Evolutionary conservation across 1,140 invertebrate species (phyloP).

Genomic region (Danaus plexippus): DNA sequence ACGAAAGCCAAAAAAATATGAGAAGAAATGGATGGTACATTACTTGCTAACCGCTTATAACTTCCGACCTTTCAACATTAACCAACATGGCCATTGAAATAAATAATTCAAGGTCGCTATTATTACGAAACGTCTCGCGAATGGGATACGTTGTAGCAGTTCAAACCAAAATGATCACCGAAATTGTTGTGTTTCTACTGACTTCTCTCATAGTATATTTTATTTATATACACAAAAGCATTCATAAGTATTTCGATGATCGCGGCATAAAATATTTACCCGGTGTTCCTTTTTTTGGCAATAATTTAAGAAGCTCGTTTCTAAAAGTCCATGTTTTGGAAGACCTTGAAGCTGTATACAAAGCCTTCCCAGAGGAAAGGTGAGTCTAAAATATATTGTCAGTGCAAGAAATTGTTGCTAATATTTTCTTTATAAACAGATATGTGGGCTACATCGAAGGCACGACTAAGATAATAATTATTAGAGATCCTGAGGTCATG

Average conservation of each 20-base stretch:
- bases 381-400: conserved; percentile 20
- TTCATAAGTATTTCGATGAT: conserved; percentile 29
- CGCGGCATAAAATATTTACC: conserved; percentile 38
- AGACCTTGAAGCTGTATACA: conserved; percentile 39
- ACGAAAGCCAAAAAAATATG: no score
- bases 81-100: no score
- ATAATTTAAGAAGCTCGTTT: conserved; percentile 30
- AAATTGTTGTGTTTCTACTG: conserved; percentile 37
- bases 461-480: no score
- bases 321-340: conserved; percentile 32
- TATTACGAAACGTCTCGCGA: background rate
- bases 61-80: no score
- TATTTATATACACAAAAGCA: conserved; percentile 28
- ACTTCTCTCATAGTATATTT: conserved; percentile 30
- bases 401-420: background rate
- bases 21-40: no score
- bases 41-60: no score
- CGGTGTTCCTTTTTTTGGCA: conserved; percentile 45
- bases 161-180: conserved; percentile 35
- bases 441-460: conserved; percentile 46
- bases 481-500: no score
- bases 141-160: background rate
- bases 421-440: conserved; percentile 22
- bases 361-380: conserved; percentile 48
- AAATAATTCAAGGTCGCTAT: no score